A percentile compares a stretch with the other conserved stretches of the same genome.
phyloP scores from a whole-genome alignment of 1,140 invertebrate species.

The Aphis craccivora region DNA sequence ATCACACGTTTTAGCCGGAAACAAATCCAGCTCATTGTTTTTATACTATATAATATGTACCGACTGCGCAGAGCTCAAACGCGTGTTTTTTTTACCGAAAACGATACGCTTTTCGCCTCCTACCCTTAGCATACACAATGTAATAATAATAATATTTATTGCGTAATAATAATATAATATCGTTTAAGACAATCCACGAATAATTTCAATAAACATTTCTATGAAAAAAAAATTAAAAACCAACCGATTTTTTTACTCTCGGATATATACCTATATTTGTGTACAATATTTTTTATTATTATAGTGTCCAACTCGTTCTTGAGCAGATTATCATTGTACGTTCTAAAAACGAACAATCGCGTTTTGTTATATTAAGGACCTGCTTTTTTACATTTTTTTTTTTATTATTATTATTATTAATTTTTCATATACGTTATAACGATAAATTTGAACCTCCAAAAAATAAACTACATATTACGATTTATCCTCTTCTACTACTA shows the following conservation, averaged over 20 bases:
- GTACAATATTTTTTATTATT: constrained; percentile 1
- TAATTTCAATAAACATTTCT: not conserved
- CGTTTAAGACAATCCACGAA: not conserved
- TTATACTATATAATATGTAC: not conserved
- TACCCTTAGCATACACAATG: not conserved
- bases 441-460: not conserved
- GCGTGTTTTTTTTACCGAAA: not conserved
- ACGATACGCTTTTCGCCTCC: not conserved
- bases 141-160: not conserved
- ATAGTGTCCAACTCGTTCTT: not conserved
- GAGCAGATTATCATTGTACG: not conserved
- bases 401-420: not conserved
- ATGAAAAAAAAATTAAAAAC: not conserved
- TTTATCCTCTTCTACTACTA: not conserved
- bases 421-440: not conserved
- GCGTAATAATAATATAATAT: not conserved
- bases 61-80: constrained; percentile 18
- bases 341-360: not conserved
- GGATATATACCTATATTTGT: not conserved
- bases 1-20: constrained; percentile 17
- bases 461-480: not conserved
- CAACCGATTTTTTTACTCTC: not conserved
- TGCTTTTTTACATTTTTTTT: not conserved
- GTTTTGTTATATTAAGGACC: not conserved
- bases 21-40: not conserved